Percentiles rank a stretch among this genome's conserved stretches.
Conservation (phyloP, 2,888 invertebrate genomes). For the Sinelater perroti region DNA sequence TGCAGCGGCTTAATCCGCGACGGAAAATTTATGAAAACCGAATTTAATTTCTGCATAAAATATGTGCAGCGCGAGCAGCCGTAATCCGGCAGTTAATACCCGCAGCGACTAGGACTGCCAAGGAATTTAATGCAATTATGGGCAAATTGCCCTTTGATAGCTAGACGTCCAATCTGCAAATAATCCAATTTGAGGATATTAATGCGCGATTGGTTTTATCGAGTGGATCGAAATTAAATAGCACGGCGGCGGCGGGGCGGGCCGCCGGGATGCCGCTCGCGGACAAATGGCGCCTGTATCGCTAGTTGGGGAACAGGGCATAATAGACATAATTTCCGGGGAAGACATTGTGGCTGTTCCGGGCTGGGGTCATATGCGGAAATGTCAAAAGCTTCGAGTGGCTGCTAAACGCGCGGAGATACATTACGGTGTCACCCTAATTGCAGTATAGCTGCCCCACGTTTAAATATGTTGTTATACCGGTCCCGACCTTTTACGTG, state of each 20-base stretch:
- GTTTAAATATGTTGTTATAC: no score
- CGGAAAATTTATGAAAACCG: slow-evolving; percentile 17
- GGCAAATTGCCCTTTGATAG: slow-evolving; percentile 35
- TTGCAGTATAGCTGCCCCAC: no score
- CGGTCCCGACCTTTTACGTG: no score
- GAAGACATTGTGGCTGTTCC: slow-evolving; percentile 24
- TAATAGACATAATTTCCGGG: slow-evolving; percentile 32
- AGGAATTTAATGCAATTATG: slow-evolving; percentile 40
- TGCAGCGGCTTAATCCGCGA: no score
- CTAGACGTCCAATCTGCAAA: slow-evolving; percentile 37
- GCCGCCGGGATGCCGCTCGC: not conserved
- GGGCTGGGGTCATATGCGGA: slow-evolving; percentile 27
- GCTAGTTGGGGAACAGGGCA: slow-evolving; percentile 21
- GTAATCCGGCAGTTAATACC: slow-evolving; percentile 33
- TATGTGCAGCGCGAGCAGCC: slow-evolving; percentile 14
- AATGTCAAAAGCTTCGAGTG: slow-evolving; percentile 25
- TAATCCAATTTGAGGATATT: slow-evolving; percentile 38
- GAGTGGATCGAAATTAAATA: slow-evolving; percentile 22
- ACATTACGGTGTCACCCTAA: slow-evolving; percentile 15
- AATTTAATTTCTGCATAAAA: slow-evolving; percentile 24
- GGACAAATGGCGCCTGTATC: slow-evolving; percentile 18
- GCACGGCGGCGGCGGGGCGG: no score
- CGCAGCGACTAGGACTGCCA: slow-evolving; percentile 30
- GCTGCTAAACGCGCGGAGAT: slow-evolving; percentile 1
- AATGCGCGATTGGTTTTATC: slow-evolving; percentile 37